Evolutionary conservation across 2,888 invertebrate species (phyloP).

Genomic region (Caenorhabditis panamensis): DNA sequence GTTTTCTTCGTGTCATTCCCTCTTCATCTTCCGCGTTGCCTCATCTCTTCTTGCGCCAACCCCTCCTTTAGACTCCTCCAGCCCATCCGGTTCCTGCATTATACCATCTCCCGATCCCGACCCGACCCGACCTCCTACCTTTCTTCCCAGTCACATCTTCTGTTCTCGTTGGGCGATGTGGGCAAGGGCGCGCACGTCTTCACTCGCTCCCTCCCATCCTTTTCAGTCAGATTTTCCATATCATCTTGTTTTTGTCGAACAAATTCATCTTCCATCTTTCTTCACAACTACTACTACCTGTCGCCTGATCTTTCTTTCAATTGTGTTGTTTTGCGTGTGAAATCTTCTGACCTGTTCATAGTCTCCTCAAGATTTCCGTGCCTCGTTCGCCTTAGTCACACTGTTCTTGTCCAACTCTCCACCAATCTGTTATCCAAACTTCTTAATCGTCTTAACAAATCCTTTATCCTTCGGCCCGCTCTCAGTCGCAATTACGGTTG

Average conservation of each 20-base stretch:
- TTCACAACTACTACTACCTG: conserved; percentile 39
- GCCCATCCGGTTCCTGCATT: conserved; percentile 60
- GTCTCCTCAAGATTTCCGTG: conserved; percentile 14
- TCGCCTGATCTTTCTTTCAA: conserved; percentile 45
- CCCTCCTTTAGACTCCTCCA: conserved; percentile 45
- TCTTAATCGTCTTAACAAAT: conserved; percentile 60
- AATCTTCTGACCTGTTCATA: conserved; percentile 21
- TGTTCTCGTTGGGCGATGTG: conserved; percentile 16
- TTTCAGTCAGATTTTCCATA: conserved; percentile 43
- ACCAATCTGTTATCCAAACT: conserved; percentile 54
- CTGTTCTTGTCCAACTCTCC: not conserved
- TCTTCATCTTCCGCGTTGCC: conserved; percentile 34
- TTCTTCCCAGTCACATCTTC: conserved; percentile 28
- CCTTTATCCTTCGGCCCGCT: conserved; percentile 21
- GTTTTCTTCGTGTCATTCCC: conserved; percentile 31
- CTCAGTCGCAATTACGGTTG: conserved; percentile 54
- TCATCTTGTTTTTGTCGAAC: conserved; percentile 54
- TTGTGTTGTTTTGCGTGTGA: conserved; percentile 38
- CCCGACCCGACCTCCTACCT: conserved; percentile 60
- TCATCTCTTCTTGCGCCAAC: conserved; percentile 23
- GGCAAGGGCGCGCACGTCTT: conserved; percentile 13
- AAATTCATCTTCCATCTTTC: conserved; percentile 55
- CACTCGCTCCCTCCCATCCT: conserved; percentile 25
- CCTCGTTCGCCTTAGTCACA: not conserved
- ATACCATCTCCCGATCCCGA: conserved; percentile 66